phyloP scores from a whole-genome alignment of 2,888 invertebrate genomes.

The Callyntrura sp. region DNA sequence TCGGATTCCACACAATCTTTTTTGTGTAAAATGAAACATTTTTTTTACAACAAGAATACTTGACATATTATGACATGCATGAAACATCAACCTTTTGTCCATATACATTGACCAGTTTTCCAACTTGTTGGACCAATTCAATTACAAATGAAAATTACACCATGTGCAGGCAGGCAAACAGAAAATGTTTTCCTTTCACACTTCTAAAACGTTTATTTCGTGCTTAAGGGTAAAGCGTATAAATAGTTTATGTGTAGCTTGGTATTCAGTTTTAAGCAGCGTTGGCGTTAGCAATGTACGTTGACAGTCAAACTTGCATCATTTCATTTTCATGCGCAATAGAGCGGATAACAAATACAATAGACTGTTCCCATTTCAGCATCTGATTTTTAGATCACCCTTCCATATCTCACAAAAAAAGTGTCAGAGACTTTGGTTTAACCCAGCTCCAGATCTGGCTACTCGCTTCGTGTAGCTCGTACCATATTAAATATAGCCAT shows the following conservation, averaged over 20 bases:
- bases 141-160: too few relatives aligned
- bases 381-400: slow-evolving; percentile 8
- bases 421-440: background rate
- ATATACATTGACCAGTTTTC: too few relatives aligned
- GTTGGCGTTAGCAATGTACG: too few relatives aligned
- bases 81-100: too few relatives aligned
- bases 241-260: background rate
- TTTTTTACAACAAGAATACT: too few relatives aligned
- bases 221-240: background rate
- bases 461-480: background rate
- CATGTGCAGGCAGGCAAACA: background rate
- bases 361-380: background rate
- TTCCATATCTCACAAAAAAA: background rate
- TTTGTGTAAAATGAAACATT: too few relatives aligned
- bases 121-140: too few relatives aligned
- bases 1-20: too few relatives aligned
- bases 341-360: background rate
- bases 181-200: background rate
- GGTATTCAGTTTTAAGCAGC: background rate
- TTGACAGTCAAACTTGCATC: background rate
- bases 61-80: too few relatives aligned
- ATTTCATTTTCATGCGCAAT: background rate
- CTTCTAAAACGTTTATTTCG: background rate
- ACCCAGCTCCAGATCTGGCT: slow-evolving; percentile 46
- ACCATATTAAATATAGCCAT: background rate